Evolutionary conservation across 2,113 vertebrate genomes (phyloP).

Genomic region (Accipiter cooperii): DNA sequence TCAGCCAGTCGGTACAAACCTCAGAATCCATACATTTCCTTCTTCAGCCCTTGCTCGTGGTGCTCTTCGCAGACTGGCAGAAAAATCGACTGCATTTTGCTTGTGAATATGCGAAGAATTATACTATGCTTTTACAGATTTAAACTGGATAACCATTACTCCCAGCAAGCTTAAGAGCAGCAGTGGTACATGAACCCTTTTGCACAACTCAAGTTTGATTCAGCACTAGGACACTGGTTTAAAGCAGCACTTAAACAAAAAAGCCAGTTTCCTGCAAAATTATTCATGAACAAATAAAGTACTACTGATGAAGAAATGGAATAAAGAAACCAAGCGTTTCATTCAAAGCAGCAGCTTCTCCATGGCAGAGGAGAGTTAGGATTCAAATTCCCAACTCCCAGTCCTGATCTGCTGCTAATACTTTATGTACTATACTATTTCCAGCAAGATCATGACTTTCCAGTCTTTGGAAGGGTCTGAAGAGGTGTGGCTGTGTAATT

Average conservation of each 20-base stretch:
- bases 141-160: background rate
- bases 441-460: background rate
- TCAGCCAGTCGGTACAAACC: background rate
- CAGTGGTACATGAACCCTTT: background rate
- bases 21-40: accelerated
- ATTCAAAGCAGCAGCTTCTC: background rate
- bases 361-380: background rate
- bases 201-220: background rate
- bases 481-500: background rate
- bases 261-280: background rate
- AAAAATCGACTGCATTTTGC: background rate
- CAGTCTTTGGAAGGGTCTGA: background rate
- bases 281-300: background rate
- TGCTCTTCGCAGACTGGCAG: background rate
- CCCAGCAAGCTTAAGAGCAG: background rate
- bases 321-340: background rate
- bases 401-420: background rate
- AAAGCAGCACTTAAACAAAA: background rate
- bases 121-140: background rate
- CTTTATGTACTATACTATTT: background rate
- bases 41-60: background rate
- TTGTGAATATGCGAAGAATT: background rate
- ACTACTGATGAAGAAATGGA: background rate
- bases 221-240: background rate
- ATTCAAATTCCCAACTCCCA: background rate